Evolutionary conservation across 1,140 invertebrate species (phyloP).

Genomic region (Aradophagus sp.): DNA sequence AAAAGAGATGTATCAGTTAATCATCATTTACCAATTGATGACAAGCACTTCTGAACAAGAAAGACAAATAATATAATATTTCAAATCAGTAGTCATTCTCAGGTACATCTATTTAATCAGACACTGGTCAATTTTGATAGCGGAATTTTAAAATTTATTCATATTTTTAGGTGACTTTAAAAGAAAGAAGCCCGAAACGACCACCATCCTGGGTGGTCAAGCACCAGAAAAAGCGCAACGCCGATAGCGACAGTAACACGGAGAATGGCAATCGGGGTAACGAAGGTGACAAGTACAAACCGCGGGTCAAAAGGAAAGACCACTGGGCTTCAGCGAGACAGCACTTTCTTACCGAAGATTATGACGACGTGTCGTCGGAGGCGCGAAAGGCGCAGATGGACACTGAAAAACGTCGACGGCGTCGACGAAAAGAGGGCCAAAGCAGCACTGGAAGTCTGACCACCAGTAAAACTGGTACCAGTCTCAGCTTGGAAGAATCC

Average conservation of each 20-base stretch:
- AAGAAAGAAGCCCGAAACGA: conserved; percentile 68
- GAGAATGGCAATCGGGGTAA: conserved; percentile 61
- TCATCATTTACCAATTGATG: too few relatives aligned
- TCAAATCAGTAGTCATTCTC: too few relatives aligned
- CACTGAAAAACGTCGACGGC: conserved; percentile 60
- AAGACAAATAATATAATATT: too few relatives aligned
- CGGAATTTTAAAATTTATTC: too few relatives aligned
- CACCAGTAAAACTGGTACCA: conserved; percentile 49
- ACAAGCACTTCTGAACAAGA: too few relatives aligned
- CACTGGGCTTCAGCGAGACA: conserved; percentile 72
- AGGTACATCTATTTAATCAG: too few relatives aligned
- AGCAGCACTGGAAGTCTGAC: conserved; percentile 59
- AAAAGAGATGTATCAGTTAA: too few relatives aligned
- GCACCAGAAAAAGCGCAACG: conserved; percentile 66
- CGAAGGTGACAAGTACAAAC: conserved; percentile 63
- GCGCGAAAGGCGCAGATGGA: conserved; percentile 60
- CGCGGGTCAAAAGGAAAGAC: conserved; percentile 65
- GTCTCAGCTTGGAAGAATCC: conserved; percentile 42
- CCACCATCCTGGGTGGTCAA: conserved; percentile 65
- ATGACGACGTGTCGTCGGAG: conserved; percentile 57
- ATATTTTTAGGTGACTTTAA: conserved; percentile 70
- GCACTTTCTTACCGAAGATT: conserved; percentile 66
- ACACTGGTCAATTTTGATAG: too few relatives aligned
- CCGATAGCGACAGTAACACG: conserved; percentile 65
- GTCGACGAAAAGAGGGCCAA: conserved; percentile 61